Percentiles rank a stretch among this genome's conserved stretches.
phyloP scores from a whole-genome alignment of 2,113 vertebrate species.

The Malurus melanocephalus region DNA sequence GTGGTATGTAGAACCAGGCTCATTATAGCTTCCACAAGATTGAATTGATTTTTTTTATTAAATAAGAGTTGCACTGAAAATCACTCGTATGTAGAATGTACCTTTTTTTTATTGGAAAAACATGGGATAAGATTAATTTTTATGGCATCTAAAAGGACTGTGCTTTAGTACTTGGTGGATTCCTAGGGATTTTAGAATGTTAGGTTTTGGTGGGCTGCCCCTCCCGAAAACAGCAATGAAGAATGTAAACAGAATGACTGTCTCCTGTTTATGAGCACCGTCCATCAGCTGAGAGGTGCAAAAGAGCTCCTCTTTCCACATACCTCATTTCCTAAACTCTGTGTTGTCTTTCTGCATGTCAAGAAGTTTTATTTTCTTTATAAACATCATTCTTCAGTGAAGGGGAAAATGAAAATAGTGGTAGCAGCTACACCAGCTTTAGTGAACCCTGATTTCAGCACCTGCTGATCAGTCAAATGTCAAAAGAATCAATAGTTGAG shows the following conservation, averaged over 20 bases:
- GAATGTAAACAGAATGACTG: background rate
- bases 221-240: background rate
- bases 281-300: background rate
- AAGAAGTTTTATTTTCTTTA: background rate
- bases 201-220: background rate
- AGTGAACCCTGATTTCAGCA: background rate
- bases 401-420: background rate
- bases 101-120: background rate
- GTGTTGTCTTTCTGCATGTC: background rate
- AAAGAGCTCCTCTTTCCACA: background rate
- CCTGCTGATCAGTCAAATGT: conserved; percentile 18
- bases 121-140: background rate
- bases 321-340: background rate
- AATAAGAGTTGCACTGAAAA: background rate
- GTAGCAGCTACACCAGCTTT: background rate
- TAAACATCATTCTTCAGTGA: background rate
- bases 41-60: background rate
- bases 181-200: background rate
- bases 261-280: background rate
- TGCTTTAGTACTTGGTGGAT: background rate
- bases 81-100: background rate
- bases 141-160: background rate
- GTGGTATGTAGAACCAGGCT: background rate
- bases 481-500: background rate
- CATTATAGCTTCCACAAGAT: conserved; percentile 15